A percentile compares a stretch with the other conserved stretches of the same genome.
Evolutionary conservation across 2,888 invertebrate species (phyloP).

Genomic region (Drosophila neutralis): DNA sequence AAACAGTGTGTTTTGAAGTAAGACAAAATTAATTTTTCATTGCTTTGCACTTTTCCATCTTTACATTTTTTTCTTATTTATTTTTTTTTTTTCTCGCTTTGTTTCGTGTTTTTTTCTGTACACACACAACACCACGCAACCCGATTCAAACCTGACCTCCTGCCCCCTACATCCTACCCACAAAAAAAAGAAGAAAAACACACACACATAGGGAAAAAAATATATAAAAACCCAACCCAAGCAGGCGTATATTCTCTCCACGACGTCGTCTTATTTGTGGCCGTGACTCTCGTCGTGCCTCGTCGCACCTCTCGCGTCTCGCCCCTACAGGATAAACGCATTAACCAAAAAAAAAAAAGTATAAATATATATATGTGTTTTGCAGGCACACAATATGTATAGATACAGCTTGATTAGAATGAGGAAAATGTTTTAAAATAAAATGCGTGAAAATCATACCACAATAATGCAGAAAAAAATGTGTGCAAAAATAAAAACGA

Average conservation of each 20-base stretch:
- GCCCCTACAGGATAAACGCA: slow-evolving; percentile 50
- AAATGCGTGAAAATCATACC: background rate
- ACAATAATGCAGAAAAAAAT: slow-evolving; percentile 16
- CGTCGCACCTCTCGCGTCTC: slow-evolving; percentile 17
- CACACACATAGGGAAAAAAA: slow-evolving; percentile 3
- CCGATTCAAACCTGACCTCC: slow-evolving; percentile 47
- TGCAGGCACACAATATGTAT: background rate
- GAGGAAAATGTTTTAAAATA: slow-evolving; percentile 4
- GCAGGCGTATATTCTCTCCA: slow-evolving; percentile 25
- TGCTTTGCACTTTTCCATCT: slow-evolving; percentile 22
- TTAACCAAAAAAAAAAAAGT: slow-evolving; percentile 44
- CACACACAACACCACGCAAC: slow-evolving; percentile 73
- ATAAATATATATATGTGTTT: background rate
- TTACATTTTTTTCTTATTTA: slow-evolving; percentile 13
- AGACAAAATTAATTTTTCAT: slow-evolving; percentile 50
- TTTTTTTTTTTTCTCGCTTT: slow-evolving; percentile 31
- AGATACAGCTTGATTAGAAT: background rate
- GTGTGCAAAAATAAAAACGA: slow-evolving; percentile 29
- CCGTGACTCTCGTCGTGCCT: slow-evolving; percentile 68
- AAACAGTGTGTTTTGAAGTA: slow-evolving; percentile 40
- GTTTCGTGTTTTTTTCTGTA: slow-evolving; percentile 71
- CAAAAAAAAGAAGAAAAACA: slow-evolving; percentile 15
- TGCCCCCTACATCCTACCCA: background rate
- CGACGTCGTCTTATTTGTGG: slow-evolving; percentile 52
- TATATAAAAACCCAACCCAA: slow-evolving; percentile 42